Conservation (phyloP, 2,113 vertebrate species). For the Phaetusa simplex region DNA sequence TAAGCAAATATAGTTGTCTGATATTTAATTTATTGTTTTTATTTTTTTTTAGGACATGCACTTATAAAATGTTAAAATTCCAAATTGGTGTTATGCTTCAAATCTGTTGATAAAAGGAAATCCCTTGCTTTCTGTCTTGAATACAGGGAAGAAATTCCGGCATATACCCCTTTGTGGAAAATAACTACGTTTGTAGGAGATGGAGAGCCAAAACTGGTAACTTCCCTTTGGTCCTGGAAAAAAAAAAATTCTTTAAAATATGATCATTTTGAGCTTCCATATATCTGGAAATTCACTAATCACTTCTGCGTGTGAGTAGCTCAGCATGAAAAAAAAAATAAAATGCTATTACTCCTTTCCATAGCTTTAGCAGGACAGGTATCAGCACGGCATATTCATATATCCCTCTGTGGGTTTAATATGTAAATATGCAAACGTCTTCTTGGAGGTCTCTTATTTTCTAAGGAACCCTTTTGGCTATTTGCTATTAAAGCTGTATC, state of each 20-base stretch:
- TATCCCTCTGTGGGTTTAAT: conserved; percentile 17
- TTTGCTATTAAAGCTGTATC: conserved; percentile 36
- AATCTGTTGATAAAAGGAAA: background rate
- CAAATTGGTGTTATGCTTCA: background rate
- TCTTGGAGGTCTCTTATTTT: conserved; percentile 39
- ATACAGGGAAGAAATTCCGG: background rate
- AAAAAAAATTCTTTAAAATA: background rate
- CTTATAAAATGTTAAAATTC: background rate
- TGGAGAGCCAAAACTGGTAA: background rate
- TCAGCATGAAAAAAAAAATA: conserved; percentile 5
- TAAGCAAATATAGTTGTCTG: background rate
- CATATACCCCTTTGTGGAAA: background rate
- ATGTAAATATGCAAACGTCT: conserved; percentile 46
- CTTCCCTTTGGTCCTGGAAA: background rate
- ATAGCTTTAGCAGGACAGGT: conserved; percentile 34
- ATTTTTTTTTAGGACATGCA: background rate
- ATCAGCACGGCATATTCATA: conserved; percentile 1
- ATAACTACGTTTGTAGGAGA: background rate
- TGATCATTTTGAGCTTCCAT: background rate
- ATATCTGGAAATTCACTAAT: background rate
- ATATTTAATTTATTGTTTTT: background rate
- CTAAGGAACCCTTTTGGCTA: conserved; percentile 22
- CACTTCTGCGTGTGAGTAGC: background rate
- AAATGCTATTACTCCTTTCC: background rate
- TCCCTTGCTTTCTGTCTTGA: background rate